Base-by-base conservation (phyloP, 2,888 invertebrate species). In the Macrosoma leucophasiata region DNA sequence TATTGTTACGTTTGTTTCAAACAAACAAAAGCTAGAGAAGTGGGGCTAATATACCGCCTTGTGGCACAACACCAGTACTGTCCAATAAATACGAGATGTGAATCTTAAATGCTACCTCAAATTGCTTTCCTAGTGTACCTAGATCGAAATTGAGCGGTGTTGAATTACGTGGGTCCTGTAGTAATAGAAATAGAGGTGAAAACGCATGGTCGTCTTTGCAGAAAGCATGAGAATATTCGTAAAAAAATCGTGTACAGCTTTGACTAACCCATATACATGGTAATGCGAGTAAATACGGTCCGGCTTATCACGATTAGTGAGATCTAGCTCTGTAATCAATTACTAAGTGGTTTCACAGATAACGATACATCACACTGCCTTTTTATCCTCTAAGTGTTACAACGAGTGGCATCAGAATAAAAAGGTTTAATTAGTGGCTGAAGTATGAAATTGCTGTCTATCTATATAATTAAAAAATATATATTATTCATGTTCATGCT, bases 1-100 rank as follows among this genome's bases (percentile, higher is more conserved):
- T 52, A 53, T 52, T 56, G 56, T 52, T 48, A 43, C 39, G 50
- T 57, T 52, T 50, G 53, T 53, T 53, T 43, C 46, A 50, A 51
- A 57, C 46, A 57, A 57, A 62, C 58, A 56, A 55, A 52, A 39
- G 38, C 44, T 43, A 40, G 41, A 48, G 41, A 44, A 48, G 29
- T 46, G 39, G 50, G 25, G 21, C 45, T 22, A 51, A 42, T 36
- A 33, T 26, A 25, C 34, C 33, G 36, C 55, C 55, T 46, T 54
- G 56, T 34, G 51, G 56, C 39, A 53, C 51, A 36, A 55, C 45
- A 27, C 34, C 39, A 37, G 21, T 42, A 39, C 43, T 44, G 33
- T 43, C 39, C 47, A 38, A 38, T 45, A 43, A 48, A 50, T 48
- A 55, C 55, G 48, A 52, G 51, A 48, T 50, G 27, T 39, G 54